Evolutionary conservation across 2,113 vertebrate species (phyloP).

Genomic region (Haemorhous mexicanus): DNA sequence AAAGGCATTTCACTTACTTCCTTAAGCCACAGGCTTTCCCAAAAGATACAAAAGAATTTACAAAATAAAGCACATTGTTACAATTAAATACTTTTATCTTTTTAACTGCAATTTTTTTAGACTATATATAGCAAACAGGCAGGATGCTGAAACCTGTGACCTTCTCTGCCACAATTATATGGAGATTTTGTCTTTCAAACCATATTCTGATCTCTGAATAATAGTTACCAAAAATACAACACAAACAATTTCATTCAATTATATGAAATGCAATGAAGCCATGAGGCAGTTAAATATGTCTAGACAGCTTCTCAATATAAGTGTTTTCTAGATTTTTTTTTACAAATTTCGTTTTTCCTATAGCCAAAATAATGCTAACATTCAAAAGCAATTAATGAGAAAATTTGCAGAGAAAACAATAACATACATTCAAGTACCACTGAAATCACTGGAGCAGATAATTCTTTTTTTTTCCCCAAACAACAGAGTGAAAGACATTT

Average conservation of each 20-base stretch:
- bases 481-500: constrained; percentile 36
- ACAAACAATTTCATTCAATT: constrained; percentile 56
- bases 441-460: constrained; percentile 60
- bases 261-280: constrained; percentile 43
- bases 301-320: constrained; percentile 38
- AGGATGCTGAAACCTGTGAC: constrained; percentile 32
- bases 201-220: constrained; percentile 42
- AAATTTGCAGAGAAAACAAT: constrained; percentile 55
- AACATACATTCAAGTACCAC: constrained; percentile 45
- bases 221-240: constrained; percentile 44
- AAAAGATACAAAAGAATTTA: neutral
- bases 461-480: constrained; percentile 18
- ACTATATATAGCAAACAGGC: neutral
- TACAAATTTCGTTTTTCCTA: constrained; percentile 14
- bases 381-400: constrained; percentile 65
- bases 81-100: neutral
- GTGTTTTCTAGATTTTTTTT: neutral
- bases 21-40: neutral
- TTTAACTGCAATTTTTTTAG: neutral
- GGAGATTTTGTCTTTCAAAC: constrained; percentile 38
- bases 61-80: neutral
- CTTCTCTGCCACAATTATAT: neutral
- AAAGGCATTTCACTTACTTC: neutral
- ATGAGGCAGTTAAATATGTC: constrained; percentile 51
- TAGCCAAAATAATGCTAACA: constrained; percentile 50